Evolutionary conservation across 2,888 invertebrate genomes (phyloP).

Genomic region (Petrolisthes manimaculis): DNA sequence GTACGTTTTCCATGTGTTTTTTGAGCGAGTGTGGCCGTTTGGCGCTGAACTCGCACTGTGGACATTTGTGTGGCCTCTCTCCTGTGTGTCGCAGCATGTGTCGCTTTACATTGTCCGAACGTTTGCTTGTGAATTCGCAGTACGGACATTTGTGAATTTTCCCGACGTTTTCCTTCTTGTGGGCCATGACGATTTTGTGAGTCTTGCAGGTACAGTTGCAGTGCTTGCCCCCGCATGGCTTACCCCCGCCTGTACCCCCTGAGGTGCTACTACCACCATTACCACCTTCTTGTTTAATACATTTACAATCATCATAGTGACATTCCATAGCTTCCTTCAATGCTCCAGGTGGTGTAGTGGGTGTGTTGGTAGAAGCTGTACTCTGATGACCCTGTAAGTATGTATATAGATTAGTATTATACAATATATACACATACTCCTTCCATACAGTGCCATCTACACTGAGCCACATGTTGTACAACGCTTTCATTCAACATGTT

Average conservation of each 20-base stretch:
- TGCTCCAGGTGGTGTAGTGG: constrained; percentile 11
- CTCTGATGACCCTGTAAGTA: constrained; percentile 30
- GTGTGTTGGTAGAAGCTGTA: no score
- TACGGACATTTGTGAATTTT: constrained; percentile 55
- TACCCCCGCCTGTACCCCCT: background rate
- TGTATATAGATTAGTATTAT: background rate
- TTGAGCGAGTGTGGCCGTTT: constrained; percentile 56
- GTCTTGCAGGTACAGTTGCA: constrained; percentile 58
- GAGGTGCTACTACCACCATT: background rate
- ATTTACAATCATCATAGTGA: constrained; percentile 58
- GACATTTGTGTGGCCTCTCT: constrained; percentile 55
- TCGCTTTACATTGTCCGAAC: constrained; percentile 55
- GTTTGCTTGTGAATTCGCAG: constrained; percentile 58
- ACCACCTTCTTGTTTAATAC: constrained; percentile 50
- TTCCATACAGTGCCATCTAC: no score
- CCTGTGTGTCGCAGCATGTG: constrained; percentile 56
- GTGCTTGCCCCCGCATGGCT: constrained; percentile 53
- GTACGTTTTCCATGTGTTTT: constrained; percentile 57
- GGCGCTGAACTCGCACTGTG: constrained; percentile 56
- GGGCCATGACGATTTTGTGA: constrained; percentile 53
- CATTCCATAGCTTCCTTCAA: constrained; percentile 57
- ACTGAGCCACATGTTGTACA: no score
- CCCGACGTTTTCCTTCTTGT: constrained; percentile 51
- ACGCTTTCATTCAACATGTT: no score
- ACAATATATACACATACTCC: background rate